Conservation (phyloP, 2,113 vertebrate genomes). For the Columba janthina region DNA sequence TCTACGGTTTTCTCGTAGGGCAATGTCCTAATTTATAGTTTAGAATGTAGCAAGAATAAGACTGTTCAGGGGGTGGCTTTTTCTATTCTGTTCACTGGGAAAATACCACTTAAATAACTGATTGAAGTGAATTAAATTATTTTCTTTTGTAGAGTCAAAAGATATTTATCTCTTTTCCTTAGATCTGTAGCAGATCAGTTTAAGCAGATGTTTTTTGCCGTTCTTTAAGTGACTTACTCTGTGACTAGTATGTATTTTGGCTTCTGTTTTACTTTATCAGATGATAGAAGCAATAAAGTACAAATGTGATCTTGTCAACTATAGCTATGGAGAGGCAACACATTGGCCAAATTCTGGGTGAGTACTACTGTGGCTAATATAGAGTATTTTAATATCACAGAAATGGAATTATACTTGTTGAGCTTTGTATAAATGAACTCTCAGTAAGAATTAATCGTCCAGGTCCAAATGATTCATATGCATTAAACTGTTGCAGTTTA, state of each 20-base stretch:
- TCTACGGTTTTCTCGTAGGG: background rate
- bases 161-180: background rate
- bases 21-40: background rate
- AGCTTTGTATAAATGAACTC: background rate
- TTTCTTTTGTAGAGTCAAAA: background rate
- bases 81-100: background rate
- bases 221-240: background rate
- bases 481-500: background rate
- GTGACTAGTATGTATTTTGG: background rate
- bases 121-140: background rate
- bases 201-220: background rate
- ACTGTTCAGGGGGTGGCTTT: background rate
- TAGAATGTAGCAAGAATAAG: background rate
- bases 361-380: slow-evolving; percentile 42
- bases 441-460: background rate
- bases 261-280: slow-evolving; percentile 72
- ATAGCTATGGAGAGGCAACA: slow-evolving; percentile 98
- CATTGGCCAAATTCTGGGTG: slow-evolving; percentile 99
- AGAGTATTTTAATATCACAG: background rate
- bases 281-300: slow-evolving; percentile 99
- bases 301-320: slow-evolving; percentile 98
- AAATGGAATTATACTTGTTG: background rate
- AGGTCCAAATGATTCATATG: background rate
- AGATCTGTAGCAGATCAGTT: background rate
- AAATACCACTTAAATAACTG: background rate